A percentile compares a stretch with the other conserved stretches of the same genome.
Evolutionary conservation across 2,113 vertebrate genomes (phyloP).

Genomic region (Gavia stellata): DNA sequence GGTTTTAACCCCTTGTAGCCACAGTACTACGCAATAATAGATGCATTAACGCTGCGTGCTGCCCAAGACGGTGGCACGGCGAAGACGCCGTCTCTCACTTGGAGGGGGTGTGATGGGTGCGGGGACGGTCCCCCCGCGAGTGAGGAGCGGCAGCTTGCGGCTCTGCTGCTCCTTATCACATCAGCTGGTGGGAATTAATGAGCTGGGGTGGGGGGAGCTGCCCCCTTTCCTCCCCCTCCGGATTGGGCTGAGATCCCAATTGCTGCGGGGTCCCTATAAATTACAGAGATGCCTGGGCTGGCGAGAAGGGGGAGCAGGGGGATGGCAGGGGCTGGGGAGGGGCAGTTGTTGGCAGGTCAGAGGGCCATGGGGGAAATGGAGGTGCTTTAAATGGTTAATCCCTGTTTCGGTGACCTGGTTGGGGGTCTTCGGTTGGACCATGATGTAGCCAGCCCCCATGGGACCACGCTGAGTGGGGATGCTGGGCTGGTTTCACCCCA

Average conservation of each 20-base stretch:
- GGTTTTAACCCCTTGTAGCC: background rate
- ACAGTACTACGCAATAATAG: accelerated
- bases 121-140: background rate
- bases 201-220: background rate
- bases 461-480: background rate
- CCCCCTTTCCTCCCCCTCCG: background rate
- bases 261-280: background rate
- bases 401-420: background rate
- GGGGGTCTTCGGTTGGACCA: background rate
- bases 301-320: background rate
- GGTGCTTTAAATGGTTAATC: background rate
- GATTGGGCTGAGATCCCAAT: background rate
- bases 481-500: background rate
- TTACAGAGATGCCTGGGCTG: background rate
- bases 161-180: background rate
- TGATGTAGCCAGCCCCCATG: background rate
- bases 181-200: conserved; percentile 35
- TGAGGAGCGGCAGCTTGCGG: background rate
- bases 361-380: too few relatives aligned
- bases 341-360: background rate
- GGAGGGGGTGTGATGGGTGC: background rate
- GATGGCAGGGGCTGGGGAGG: background rate
- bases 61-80: accelerated
- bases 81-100: background rate
- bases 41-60: accelerated